Evolutionary conservation across 2,888 invertebrate genomes (phyloP).

Genomic region (Phytoseiulus persimilis): DNA sequence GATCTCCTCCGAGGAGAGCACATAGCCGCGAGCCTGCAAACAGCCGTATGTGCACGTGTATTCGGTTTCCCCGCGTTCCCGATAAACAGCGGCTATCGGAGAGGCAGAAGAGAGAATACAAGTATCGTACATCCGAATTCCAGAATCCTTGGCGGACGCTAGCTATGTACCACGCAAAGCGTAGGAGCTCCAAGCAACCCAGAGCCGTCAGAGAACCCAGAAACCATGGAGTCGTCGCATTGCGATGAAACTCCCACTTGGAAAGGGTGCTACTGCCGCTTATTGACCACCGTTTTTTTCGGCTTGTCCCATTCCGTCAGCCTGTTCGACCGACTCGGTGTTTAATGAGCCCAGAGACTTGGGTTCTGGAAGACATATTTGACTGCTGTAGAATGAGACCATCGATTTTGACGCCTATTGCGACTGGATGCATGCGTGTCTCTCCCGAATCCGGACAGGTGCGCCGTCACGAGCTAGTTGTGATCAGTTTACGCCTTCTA

Average conservation of each 20-base stretch:
- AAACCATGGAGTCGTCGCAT: neutral
- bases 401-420: neutral
- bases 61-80: neutral
- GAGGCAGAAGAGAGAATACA: neutral
- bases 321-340: neutral
- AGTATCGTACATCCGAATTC: constrained; percentile 5
- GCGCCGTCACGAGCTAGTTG: neutral
- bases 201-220: neutral
- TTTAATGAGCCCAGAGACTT: neutral
- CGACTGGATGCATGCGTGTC: neutral
- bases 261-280: constrained; percentile 5
- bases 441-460: neutral
- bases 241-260: neutral
- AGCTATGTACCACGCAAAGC: neutral
- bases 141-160: neutral
- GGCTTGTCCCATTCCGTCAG: neutral
- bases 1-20: neutral
- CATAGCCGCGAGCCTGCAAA: neutral
- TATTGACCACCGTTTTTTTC: neutral
- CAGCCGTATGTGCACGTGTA: neutral
- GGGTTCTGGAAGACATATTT: neutral
- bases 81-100: neutral
- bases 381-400: neutral
- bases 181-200: neutral
- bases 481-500: neutral